Base-by-base conservation (phyloP, 2,113 vertebrate genomes). In the Diphyllodes magnificus region DNA sequence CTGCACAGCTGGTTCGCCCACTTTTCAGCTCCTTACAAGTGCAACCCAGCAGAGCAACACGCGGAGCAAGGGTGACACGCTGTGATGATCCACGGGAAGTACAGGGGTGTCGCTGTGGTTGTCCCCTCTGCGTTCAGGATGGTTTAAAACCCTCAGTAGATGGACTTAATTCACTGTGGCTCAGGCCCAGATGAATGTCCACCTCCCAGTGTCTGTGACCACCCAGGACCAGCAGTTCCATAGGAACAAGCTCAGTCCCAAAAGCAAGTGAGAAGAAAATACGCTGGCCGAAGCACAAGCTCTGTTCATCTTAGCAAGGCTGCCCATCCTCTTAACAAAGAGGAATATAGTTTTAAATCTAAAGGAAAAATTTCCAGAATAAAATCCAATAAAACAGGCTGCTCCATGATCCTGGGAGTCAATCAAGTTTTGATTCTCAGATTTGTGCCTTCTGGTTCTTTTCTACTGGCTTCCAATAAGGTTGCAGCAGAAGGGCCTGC, bases 241-340 rank as follows among this genome's bases (percentile, higher is more conserved):
- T 25, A 28, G 56, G 15, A 64, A 5, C 8, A 40, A 65, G 27
- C 4, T 5, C 7, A 18, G 54, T 24, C 15, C 60, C 47, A n/a
- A 47, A 20, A 47, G 17, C 5, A 27, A 81, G 13, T 2, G 28
- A 42, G 56, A 44, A 42, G 15, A 23, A n/a, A 70, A 35, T 1
- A 2, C 0, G 0, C 24, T 57, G 45, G 16, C 33, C 53, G 35
- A 61, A 77, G 17, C n/a, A 28, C 1, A 4, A 37, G 7, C 10
- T 64, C 33, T 47, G 22, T 1, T 47, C 3, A 1, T 30, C 16
- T 37, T 11, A 30, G 37, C 20, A 35, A 56, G 16, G 11, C 11
- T 33, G 2, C 3, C 1, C 14, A 20, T 17, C 35, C 37, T 50
- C 76, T 49, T 35, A 47, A 50, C 25, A 28, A 54, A 54, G 3